Percentiles rank a stretch among this genome's conserved stretches.
Conservation (phyloP, 2,113 vertebrate genomes). For the Carlito syrichta region DNA sequence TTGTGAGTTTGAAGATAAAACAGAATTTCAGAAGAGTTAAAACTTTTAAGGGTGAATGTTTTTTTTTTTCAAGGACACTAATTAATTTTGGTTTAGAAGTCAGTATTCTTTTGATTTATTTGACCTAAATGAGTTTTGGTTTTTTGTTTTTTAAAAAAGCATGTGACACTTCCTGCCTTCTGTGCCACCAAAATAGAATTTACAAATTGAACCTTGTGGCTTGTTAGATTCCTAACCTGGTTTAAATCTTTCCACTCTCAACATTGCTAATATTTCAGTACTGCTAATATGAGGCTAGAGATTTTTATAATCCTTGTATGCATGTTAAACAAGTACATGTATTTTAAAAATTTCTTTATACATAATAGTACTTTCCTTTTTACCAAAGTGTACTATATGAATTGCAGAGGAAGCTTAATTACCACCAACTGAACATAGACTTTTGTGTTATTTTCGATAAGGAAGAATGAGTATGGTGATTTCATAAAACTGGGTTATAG, state of each 20-base stretch:
- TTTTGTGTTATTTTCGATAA: neutral
- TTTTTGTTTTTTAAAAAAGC: neutral
- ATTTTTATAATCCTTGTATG: neutral
- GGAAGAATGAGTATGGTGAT: neutral
- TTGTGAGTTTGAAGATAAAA: conserved; percentile 45
- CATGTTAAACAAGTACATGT: neutral
- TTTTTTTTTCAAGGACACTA: neutral
- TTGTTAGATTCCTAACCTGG: neutral
- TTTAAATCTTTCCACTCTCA: neutral
- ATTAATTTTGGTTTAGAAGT: conserved; percentile 25
- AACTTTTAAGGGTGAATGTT: neutral
- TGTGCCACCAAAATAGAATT: neutral
- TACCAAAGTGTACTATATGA: neutral
- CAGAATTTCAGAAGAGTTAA: neutral
- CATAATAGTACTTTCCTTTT: neutral
- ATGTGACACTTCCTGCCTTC: neutral
- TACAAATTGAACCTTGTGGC: neutral
- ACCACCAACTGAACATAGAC: neutral
- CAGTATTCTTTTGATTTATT: neutral
- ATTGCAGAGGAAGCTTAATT: neutral
- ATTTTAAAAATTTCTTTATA: conserved; percentile 19
- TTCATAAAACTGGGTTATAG: neutral
- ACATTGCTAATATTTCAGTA: too few relatives aligned
- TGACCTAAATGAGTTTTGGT: neutral
- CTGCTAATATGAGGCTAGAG: neutral